Evolutionary conservation across 1,140 invertebrate species (phyloP), one percentile per base, ranked within the genome.

Genomic region (Macrosteles quadrilineatus): DNA sequence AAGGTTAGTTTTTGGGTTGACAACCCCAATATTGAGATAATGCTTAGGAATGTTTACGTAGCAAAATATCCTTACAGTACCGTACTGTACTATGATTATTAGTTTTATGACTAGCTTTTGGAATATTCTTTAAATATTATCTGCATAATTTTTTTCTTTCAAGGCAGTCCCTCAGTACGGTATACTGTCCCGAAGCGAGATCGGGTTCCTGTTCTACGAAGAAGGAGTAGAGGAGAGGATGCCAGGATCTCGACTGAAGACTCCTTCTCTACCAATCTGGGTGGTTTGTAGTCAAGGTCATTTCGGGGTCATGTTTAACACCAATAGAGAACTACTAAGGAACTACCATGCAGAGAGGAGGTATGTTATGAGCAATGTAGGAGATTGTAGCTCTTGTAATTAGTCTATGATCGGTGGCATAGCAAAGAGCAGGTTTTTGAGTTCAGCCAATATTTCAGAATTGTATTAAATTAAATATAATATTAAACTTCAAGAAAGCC

Each of bases 261-360:
- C 93, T 1, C 93, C 92, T 21, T 90, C 87, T 75, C 81, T 88
- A 36, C 92, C 93, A 3, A 89, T 94, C 75, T 94, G 92, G 92
- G 85, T 92, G 4, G 89, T 91, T 0, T 84, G 86, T 59, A 89
- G 90, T 69, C 85, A 87, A 0, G 89, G 89, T 0, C 88, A 91
- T 75, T 91, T 87, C 73, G 92, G 91, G 1, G 83, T 94, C 1
- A 80, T 94, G 0, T 94, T 93, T 77, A 93, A 93, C 77, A 88
- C 87, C 0, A 94, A 93, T 76, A 82, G 87, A 47, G 91, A 94
- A 75, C 81, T 94, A 19, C 82, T 93, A 30, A 85, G 91, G 73
- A 92, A 94, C 79, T 94, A 94, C 81, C 89, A 92, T 67, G 91
- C 91, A 11, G 92, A 94, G 80, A 84, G 89, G 76, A 85, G 88